Evolutionary conservation across 2,797 vertebrate species (phyloP).

Genomic region (Phylloscopus collybita): DNA sequence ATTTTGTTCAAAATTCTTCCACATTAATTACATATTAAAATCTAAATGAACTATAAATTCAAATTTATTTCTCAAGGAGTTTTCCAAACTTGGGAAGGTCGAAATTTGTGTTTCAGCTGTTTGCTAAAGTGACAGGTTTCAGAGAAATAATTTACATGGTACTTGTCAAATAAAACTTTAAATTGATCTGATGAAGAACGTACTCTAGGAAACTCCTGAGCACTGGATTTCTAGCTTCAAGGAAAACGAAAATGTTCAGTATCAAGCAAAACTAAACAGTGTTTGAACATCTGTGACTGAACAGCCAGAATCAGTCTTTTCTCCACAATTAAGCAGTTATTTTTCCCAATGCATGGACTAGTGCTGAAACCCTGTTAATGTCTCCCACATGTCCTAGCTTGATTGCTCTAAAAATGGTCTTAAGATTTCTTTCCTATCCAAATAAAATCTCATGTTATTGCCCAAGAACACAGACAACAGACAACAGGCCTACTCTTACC

Average conservation of each 20-base stretch:
- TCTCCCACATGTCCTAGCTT: not conserved
- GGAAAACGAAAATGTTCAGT: not conserved
- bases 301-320: constrained; percentile 9
- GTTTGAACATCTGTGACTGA: not conserved
- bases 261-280: not conserved
- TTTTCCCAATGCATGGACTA: not conserved
- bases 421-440: not conserved
- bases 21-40: not conserved
- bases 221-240: not conserved
- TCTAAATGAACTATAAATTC: not conserved
- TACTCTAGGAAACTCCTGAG: not conserved
- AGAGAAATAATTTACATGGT: not conserved
- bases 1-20: not conserved
- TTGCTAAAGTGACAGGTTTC: not conserved
- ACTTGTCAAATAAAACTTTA: not conserved
- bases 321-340: not conserved
- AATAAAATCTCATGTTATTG: not conserved
- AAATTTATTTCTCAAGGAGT: not conserved
- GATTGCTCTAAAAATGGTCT: not conserved
- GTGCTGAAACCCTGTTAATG: not conserved
- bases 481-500: not conserved
- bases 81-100: not conserved
- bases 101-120: not conserved
- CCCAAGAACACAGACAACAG: not conserved
- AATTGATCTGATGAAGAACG: not conserved